phyloP scores from a whole-genome alignment of 2,113 vertebrate species.

The Heterochromis multidens region DNA sequence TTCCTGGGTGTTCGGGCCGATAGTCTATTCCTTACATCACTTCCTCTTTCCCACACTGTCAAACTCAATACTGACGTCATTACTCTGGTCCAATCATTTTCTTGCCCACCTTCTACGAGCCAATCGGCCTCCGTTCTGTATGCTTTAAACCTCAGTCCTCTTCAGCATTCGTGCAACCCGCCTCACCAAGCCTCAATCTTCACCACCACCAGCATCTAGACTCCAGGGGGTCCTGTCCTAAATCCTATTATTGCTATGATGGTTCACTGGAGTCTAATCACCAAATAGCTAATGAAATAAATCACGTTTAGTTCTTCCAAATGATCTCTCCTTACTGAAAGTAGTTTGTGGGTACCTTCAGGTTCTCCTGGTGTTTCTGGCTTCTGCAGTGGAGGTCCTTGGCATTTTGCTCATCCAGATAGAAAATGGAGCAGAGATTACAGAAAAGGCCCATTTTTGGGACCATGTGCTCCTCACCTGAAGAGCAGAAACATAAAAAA shows the following conservation, averaged over 20 bases:
- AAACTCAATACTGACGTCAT: neutral
- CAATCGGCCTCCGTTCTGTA: neutral
- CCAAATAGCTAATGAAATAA: neutral
- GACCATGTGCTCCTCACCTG: constrained; percentile 74
- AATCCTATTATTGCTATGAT: too few relatives aligned
- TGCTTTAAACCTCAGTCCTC: neutral
- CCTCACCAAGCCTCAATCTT: too few relatives aligned
- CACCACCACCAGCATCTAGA: too few relatives aligned
- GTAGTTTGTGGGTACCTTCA: constrained; percentile 30
- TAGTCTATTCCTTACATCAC: neutral
- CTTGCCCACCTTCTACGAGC: neutral
- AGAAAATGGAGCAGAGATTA: constrained; percentile 64
- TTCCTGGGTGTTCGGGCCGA: neutral
- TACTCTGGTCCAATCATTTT: neutral
- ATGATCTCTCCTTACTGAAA: neutral
- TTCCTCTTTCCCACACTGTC: neutral
- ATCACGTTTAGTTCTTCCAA: neutral
- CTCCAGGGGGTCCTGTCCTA: too few relatives aligned
- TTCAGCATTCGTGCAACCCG: too few relatives aligned
- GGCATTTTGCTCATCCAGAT: constrained; percentile 25
- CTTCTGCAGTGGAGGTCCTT: constrained; percentile 48
- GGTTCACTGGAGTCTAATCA: too few relatives aligned
- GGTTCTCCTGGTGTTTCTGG: constrained; percentile 44
- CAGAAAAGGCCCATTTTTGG: constrained; percentile 75
- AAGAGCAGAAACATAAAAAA: neutral